Conservation (phyloP, 1,140 invertebrate species). For the Drosophila melanica region DNA sequence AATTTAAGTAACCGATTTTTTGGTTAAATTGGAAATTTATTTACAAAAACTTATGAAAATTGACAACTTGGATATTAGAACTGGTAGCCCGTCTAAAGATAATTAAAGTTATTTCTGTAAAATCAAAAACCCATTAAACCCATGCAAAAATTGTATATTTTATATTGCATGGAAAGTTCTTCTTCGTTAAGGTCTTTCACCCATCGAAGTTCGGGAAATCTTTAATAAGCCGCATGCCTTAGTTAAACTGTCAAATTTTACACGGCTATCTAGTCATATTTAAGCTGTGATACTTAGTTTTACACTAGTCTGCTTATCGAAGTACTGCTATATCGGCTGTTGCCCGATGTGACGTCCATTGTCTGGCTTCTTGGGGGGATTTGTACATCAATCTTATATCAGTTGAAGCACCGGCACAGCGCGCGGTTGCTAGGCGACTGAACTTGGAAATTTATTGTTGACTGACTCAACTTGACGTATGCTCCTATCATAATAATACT, state of each 20-base stretch:
- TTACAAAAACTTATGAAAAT: no score
- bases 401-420: neutral
- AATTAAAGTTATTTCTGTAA: no score
- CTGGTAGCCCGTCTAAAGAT: no score
- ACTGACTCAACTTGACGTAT: conserved; percentile 9
- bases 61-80: no score
- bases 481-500: conserved; percentile 1
- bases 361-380: conserved; percentile 24
- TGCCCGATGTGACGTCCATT: conserved; percentile 32
- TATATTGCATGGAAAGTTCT: no score
- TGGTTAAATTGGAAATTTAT: no score
- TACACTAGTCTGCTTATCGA: conserved; percentile 65
- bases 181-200: no score
- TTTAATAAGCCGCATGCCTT: conserved; percentile 15
- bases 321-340: conserved; percentile 28
- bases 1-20: no score
- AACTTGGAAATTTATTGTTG: conserved; percentile 16
- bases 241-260: conserved; percentile 46
- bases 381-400: conserved; percentile 45
- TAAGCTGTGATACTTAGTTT: conserved; percentile 57
- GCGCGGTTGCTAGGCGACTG: conserved; percentile 58
- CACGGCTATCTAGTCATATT: conserved; percentile 49
- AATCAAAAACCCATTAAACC: no score
- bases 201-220: neutral
- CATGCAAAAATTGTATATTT: no score